Percentiles rank a stretch among this genome's conserved stretches.
phyloP scores from a whole-genome alignment of 2,113 vertebrate species.

The Onychorhynchus coronatus region DNA sequence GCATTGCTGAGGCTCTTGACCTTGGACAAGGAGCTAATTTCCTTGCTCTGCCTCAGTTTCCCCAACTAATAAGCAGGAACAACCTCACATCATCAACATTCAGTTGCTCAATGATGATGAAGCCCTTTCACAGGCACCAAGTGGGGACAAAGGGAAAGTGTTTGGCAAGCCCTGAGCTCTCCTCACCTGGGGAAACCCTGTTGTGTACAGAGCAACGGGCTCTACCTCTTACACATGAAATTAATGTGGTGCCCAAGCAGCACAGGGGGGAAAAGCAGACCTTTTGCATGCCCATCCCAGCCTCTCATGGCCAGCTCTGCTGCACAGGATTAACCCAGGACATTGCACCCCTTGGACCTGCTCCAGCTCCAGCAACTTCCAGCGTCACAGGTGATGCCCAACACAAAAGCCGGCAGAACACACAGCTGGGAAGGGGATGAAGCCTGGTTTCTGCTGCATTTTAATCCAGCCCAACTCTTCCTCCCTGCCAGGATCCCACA shows the following conservation, averaged over 20 bases:
- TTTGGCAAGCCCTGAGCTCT: neutral
- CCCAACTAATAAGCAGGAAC: neutral
- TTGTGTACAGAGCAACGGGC: neutral
- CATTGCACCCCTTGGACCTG: neutral
- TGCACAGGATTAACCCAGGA: neutral
- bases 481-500: neutral
- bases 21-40: neutral
- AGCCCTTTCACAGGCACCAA: accelerated
- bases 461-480: neutral
- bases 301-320: neutral
- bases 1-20: neutral
- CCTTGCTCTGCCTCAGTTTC: neutral
- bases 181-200: neutral
- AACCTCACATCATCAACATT: neutral
- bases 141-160: neutral
- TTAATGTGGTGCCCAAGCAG: accelerated
- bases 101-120: accelerated
- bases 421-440: accelerated
- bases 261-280: accelerated
- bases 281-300: neutral
- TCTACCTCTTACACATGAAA: neutral
- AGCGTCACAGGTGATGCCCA: neutral
- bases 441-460: neutral
- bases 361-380: neutral
- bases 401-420: neutral